phyloP scores from a whole-genome alignment of 30 jellyfish, hydroid and myxozoan genomes.

The Phacellophora camtschatica region DNA sequence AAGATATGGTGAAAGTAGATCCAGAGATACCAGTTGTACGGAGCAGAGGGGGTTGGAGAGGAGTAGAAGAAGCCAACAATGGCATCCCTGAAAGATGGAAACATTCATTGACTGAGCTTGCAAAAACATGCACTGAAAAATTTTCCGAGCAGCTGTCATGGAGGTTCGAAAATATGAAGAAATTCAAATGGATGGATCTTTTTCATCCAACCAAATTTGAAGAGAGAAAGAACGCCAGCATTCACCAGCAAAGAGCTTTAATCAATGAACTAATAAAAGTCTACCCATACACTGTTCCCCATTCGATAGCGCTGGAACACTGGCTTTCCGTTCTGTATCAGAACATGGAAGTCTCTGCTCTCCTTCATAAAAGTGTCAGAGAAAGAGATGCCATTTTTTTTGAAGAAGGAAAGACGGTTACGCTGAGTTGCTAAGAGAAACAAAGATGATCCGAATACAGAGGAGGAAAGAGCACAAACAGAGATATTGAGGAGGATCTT shows the following conservation, averaged over 20 bases:
- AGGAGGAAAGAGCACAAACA: conserved; percentile 6
- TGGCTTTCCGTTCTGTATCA: conserved; percentile 7
- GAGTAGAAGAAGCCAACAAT: background rate
- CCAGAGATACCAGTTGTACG: conserved; percentile 27
- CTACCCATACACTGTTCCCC: background rate
- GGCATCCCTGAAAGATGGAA: background rate
- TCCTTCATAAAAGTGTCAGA: background rate
- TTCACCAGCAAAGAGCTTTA: background rate
- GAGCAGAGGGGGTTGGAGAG: background rate
- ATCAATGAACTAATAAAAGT: background rate
- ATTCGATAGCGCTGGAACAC: background rate
- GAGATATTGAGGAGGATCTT: background rate
- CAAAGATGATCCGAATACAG: background rate
- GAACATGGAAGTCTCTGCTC: conserved; percentile 3
- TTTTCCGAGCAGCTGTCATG: conserved; percentile 7
- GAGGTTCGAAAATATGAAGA: background rate
- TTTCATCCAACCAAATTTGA: background rate
- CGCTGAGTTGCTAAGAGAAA: background rate
- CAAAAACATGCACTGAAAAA: background rate
- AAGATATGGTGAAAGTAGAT: background rate
- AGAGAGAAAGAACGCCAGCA: background rate
- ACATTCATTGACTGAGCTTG: background rate
- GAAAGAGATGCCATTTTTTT: background rate
- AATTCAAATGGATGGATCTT: conserved; percentile 7
- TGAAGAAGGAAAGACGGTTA: background rate